phyloP scores from a whole-genome alignment of 2,797 vertebrate genomes.

The Linurgus olivaceus region DNA sequence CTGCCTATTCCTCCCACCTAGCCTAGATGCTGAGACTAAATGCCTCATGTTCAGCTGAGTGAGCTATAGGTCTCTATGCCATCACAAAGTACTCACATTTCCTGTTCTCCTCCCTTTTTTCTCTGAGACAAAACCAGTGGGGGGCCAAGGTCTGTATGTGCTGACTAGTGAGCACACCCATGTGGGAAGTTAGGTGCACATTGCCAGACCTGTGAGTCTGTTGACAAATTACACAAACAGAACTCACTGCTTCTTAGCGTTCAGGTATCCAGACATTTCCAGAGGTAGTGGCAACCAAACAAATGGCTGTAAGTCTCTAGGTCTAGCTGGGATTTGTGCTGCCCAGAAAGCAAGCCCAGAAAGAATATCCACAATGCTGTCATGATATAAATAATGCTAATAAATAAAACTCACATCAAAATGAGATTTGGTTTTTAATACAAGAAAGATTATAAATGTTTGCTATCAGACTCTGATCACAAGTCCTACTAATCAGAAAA shows the following conservation, averaged over 20 bases:
- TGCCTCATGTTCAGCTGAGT: neutral
- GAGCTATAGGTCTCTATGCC: neutral
- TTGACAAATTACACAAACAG: neutral
- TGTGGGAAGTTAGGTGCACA: fast-evolving
- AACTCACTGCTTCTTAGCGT: neutral
- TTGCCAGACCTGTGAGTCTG: neutral
- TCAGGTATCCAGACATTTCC: neutral
- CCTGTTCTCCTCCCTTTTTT: neutral
- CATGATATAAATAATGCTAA: constrained; percentile 4
- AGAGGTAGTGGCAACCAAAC: neutral
- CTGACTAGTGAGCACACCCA: neutral
- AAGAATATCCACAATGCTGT: neutral
- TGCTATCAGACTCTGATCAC: constrained; percentile 23
- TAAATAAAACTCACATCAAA: constrained; percentile 20
- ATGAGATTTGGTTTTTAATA: constrained; percentile 36
- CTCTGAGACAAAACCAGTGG: fast-evolving
- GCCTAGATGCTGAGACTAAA: neutral
- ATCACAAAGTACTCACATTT: neutral
- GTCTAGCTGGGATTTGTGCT: neutral
- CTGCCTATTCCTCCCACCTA: neutral
- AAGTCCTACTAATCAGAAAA: constrained; percentile 35
- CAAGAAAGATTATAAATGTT: constrained; percentile 20
- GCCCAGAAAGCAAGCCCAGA: neutral
- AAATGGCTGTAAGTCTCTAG: neutral
- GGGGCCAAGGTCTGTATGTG: neutral